Evolutionary conservation across 2,888 invertebrate genomes (phyloP).

Genomic region (Polydrusus tereticollis): DNA sequence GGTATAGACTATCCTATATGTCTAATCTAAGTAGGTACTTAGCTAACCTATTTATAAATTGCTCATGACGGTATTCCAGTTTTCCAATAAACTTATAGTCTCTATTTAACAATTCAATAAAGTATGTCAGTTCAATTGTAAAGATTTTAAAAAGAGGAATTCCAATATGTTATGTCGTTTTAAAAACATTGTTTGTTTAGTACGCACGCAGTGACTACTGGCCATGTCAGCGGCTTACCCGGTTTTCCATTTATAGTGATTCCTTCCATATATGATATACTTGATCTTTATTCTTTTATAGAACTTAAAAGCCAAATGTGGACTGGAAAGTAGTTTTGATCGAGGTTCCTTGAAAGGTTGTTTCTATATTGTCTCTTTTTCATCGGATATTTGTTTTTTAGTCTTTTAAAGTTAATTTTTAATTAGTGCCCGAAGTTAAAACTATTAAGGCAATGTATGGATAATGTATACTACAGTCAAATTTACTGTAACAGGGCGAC

Average conservation of each 20-base stretch:
- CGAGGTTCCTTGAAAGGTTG: constrained; percentile 67
- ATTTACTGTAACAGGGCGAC: too few species aligned
- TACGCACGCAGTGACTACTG: constrained; percentile 48
- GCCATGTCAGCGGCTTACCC: constrained; percentile 65
- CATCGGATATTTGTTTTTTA: background rate
- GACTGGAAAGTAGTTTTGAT: constrained; percentile 57
- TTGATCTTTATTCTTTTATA: constrained; percentile 69
- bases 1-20: too few species aligned
- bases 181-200: constrained; percentile 52
- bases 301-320: constrained; percentile 56
- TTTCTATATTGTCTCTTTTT: constrained; percentile 54
- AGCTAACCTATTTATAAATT: background rate
- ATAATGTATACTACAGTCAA: too few species aligned
- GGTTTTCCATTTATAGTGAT: constrained; percentile 69
- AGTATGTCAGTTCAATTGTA: constrained; percentile 42
- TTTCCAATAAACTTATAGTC: background rate
- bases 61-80: background rate
- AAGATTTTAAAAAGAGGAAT: constrained; percentile 57
- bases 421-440: background rate
- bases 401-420: background rate
- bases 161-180: constrained; percentile 56
- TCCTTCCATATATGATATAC: constrained; percentile 69
- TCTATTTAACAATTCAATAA: constrained; percentile 36
- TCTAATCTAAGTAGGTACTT: too few species aligned
- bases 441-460: background rate